Evolutionary conservation across 2,797 vertebrate genomes (phyloP), one percentile per base, ranked within the genome.

Genomic region (Ctenosaura bakeri): DNA sequence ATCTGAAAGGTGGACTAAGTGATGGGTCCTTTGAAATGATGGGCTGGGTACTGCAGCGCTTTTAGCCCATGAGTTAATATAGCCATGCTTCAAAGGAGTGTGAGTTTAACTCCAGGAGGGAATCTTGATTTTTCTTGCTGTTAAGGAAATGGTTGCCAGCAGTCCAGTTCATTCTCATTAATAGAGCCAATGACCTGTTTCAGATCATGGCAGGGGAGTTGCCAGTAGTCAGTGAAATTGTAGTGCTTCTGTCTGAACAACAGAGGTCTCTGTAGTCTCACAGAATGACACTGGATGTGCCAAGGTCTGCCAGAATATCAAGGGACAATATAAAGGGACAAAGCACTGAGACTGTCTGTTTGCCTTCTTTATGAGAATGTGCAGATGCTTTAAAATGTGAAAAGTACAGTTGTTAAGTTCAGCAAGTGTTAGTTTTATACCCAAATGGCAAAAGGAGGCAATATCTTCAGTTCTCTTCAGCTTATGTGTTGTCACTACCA

Each of bases 131-230:
- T 74, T 42, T 29, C 26, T 76, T 76, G n/a, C 38, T 54, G 16
- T 79, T 29, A n/a, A 83, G 88, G 84, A 87, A 91, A 91, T 91
- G 88, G 91, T 83, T 50, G 88, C 88, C 26, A 14, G 84, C 88
- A 73, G 79, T 50, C 46, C n/a, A 85, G 71, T 78, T 85, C 71
- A 50, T 69, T 84, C 85, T 22, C 3, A 35, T 20, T 74, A 87
- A 56, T 50, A 35, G 46, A 52, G 73, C 29, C 66, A 85, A 76
- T 69, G 78, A 71, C 90, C 83, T 59, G 29, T 42, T 82, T 13
- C n/a, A 69, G 79, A 20, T 46, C 3, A 24, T 54, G 35, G 50
- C 12, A 29, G 4, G 56, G 59, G 29, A 38, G 10, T 38, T 87
- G 80, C 86, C 90, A 80, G 90, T 38, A 56, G 46, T 56, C 50